Evolutionary conservation across 2,113 vertebrate genomes (phyloP).

Genomic region (Hemibagrus wyckioides): DNA sequence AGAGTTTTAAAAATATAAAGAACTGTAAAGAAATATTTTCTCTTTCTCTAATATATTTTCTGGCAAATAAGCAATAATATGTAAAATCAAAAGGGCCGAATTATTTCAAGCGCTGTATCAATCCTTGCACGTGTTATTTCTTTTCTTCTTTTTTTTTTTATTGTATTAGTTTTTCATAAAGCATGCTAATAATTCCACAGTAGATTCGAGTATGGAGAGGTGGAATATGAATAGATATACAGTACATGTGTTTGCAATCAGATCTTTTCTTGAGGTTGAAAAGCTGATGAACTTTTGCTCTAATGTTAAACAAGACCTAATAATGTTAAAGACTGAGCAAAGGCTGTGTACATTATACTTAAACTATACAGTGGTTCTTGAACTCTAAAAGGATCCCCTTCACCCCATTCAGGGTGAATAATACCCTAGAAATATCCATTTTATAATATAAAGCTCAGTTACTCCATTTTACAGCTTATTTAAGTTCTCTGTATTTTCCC

Average conservation of each 20-base stretch:
- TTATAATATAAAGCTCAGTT: background rate
- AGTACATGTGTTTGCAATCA: background rate
- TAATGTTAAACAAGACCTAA: background rate
- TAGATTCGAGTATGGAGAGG: background rate
- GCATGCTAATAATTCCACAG: background rate
- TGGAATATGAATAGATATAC: background rate
- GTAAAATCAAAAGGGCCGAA: background rate
- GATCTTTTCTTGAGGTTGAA: background rate
- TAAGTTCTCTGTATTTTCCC: background rate
- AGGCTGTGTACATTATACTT: background rate
- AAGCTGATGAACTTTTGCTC: slow-evolving; percentile 7
- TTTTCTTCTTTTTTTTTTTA: background rate
- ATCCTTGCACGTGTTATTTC: background rate
- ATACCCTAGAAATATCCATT: background rate
- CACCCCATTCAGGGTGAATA: slow-evolving; percentile 12
- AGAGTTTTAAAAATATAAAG: background rate
- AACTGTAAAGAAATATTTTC: background rate
- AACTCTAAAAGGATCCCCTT: background rate
- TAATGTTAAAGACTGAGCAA: background rate
- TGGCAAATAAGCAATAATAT: background rate
- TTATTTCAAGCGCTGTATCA: background rate
- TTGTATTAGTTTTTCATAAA: background rate
- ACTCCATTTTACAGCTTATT: background rate
- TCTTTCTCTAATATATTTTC: background rate
- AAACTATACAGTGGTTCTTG: background rate